Conservation (phyloP, 2,888 invertebrate species). For the Aleiodes testaceus region DNA sequence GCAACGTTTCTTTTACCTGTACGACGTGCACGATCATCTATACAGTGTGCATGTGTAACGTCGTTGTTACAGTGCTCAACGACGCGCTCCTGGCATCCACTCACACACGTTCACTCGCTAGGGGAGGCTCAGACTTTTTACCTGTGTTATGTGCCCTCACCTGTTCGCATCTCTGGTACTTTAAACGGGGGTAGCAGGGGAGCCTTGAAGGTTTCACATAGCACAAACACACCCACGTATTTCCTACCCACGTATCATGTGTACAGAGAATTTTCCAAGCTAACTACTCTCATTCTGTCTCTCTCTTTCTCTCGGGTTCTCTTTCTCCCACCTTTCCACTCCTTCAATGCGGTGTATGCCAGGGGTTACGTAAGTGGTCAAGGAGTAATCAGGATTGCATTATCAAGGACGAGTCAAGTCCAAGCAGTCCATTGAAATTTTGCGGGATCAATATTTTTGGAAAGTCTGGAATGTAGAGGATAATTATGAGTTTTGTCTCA, state of each 20-base stretch:
- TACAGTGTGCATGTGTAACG: conserved; percentile 7
- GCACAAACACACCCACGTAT: conserved; percentile 28
- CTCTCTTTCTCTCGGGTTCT: too few relatives aligned
- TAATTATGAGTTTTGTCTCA: neutral
- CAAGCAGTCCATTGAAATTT: neutral
- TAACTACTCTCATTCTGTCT: neutral
- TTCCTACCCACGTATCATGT: conserved; percentile 37
- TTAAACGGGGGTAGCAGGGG: neutral
- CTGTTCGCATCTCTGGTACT: conserved; percentile 36
- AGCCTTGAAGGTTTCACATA: conserved; percentile 13
- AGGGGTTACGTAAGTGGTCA: conserved; percentile 32
- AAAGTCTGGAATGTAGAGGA: neutral
- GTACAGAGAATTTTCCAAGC: conserved; percentile 24
- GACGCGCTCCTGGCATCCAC: neutral
- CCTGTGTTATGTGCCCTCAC: conserved; percentile 36
- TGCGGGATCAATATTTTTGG: neutral
- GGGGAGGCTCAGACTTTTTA: conserved; percentile 21
- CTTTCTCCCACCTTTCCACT: neutral
- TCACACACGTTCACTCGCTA: neutral
- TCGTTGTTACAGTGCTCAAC: conserved; percentile 4
- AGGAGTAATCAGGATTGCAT: conserved; percentile 22
- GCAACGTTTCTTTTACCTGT: conserved; percentile 71
- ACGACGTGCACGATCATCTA: conserved; percentile 55
- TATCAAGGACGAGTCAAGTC: conserved; percentile 31
- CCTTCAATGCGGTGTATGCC: conserved; percentile 13